Conservation (phyloP, 2,888 invertebrate species). For the Melinopterus prodromus region DNA sequence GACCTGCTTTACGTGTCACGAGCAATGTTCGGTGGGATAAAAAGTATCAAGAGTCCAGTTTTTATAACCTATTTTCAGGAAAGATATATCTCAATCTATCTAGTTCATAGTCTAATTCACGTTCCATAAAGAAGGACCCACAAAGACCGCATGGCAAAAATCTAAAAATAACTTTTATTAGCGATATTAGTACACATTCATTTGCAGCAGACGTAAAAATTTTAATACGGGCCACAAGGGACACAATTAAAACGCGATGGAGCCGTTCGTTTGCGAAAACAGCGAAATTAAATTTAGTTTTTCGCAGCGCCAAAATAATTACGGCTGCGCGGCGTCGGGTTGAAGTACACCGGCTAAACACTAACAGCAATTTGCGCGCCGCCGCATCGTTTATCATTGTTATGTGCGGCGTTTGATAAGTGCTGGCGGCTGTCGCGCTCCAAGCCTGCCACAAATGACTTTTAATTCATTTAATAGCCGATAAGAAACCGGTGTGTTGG, state of each 20-base stretch:
- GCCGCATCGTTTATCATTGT: background rate
- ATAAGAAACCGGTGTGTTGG: background rate
- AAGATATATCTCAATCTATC: no score
- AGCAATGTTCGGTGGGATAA: no score
- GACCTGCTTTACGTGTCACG: no score
- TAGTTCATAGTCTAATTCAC: no score
- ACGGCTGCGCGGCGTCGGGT: background rate
- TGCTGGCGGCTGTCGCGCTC: background rate
- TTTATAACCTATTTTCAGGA: no score
- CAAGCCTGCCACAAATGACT: background rate
- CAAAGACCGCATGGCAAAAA: no score
- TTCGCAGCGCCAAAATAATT: background rate
- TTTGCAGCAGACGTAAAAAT: background rate
- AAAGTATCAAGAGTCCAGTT: no score
- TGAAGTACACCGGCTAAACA: background rate
- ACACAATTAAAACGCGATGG: background rate
- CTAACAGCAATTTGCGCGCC: background rate
- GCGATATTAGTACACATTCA: background rate
- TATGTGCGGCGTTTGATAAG: slow-evolving; percentile 4
- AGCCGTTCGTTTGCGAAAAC: background rate
- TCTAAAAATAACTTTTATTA: background rate
- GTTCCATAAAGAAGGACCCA: no score
- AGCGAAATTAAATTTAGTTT: background rate
- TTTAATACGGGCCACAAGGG: background rate
- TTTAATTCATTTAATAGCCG: slow-evolving; percentile 4